These are phyloP conservation scores for Chloroceryle amazona DNA, from an alignment of 2,797 vertebrate species.

Conservation along the genomic window DNA sequence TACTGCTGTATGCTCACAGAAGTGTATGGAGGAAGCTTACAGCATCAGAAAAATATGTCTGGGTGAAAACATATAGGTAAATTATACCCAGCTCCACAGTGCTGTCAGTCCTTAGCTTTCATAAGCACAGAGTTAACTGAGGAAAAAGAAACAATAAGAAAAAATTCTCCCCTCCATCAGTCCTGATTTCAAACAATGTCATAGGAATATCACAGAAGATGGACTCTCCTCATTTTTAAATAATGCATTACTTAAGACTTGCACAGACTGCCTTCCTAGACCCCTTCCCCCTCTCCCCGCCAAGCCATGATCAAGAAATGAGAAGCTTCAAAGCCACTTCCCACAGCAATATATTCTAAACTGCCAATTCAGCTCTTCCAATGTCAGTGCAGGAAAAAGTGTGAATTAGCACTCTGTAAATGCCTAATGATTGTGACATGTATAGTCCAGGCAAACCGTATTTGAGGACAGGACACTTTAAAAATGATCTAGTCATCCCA, in stretches of 20 bases:
- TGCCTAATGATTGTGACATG: neutral
- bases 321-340: neutral
- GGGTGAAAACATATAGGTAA: conserved; percentile 51
- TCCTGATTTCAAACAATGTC: neutral
- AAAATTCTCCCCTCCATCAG: neutral
- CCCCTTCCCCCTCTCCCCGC: neutral
- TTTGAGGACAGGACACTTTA: neutral
- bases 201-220: neutral
- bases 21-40: conserved; percentile 23
- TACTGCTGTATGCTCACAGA: neutral
- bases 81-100: neutral
- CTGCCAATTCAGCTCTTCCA: neutral
- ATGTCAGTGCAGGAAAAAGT: neutral
- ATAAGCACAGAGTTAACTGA: neutral
- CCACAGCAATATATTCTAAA: neutral
- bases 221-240: neutral
- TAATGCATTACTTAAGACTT: neutral
- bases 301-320: neutral
- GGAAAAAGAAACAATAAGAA: neutral
- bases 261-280: neutral
- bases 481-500: neutral
- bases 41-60: conserved; percentile 57
- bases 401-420: neutral
- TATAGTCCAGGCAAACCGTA: neutral
- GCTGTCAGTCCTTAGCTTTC: neutral